Base-by-base conservation (phyloP, 2,888 invertebrate genomes). In the Acheta domesticus region DNA sequence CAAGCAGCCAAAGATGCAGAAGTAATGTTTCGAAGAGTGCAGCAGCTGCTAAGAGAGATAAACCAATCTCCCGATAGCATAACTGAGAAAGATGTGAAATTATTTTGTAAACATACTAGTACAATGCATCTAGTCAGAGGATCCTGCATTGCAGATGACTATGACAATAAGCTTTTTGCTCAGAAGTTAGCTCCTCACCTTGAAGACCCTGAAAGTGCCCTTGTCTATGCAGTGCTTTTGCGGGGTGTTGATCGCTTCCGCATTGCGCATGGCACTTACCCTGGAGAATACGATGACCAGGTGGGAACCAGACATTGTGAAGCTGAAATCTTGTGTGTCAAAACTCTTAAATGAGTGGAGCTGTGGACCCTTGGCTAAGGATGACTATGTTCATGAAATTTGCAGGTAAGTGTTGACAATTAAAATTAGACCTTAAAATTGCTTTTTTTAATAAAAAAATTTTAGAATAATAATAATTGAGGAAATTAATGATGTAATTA, bases 371-470 rank as follows among this genome's bases (percentile, higher is more conserved):
- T 85, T 90, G 21, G 90, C 94, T 74, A 95, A 96, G 86, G 98
- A 98, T 87, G 98, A 98, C 86, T 94, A 94, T 84, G 92, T 98
- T 49, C 97, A 98, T 87, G 98, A 98, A 88, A 93, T 98, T 88
- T 96, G 96, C 85, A 91, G 98, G 50, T 76, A 76, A 49, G 62
- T 36, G 36, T 36, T 8, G 36, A 36, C 36, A 36, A 1, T 36
- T 36, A 36, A 36, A 36, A 36, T 36, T 36, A 36, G 3, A 5
- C 1, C 8, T 36, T 23, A 23, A 23, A 23, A 23, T 3, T 23
- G n/a, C n/a, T n/a, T n/a, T n/a, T n/a, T n/a, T n/a, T n/a, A n/a
- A n/a, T n/a, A n/a, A n/a, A n/a, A n/a, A n/a, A n/a, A n/a, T n/a
- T n/a, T n/a, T n/a, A n/a, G n/a, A n/a, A n/a, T n/a, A 23, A 23